A percentile compares a stretch with the other conserved stretches of the same genome.
These are phyloP conservation scores for Smittia aterrima DNA, from an alignment of 2,888 invertebrate species.

Conservation along the genomic window DNA sequence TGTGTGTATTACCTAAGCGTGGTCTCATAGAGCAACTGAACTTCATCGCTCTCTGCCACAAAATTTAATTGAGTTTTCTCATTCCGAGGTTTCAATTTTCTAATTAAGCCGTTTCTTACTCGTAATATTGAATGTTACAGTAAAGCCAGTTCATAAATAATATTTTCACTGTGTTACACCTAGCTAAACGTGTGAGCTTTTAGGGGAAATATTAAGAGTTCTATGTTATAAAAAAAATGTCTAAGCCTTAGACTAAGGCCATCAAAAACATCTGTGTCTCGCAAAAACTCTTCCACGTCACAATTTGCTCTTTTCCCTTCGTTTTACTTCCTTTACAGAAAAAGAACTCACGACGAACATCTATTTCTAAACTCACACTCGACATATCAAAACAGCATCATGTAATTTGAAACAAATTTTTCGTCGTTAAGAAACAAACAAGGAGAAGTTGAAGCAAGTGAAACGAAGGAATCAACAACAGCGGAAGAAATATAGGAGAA, in stretches of 20 bases:
- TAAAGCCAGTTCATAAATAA: no score
- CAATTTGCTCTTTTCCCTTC: not conserved
- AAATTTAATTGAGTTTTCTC: no score
- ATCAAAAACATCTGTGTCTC: constrained; percentile 36
- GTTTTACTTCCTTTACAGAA: not conserved
- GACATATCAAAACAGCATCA: constrained; percentile 30
- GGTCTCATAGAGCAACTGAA: not conserved
- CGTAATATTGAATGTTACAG: no score
- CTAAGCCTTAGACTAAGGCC: constrained; percentile 28
- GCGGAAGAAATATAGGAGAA: not conserved
- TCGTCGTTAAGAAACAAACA: constrained; percentile 19
- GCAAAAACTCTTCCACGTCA: constrained; percentile 10
- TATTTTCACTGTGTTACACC: no score
- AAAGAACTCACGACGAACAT: not conserved
- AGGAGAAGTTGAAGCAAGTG: not conserved
- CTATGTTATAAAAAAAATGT: no score
- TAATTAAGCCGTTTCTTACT: no score
- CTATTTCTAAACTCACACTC: constrained; percentile 28
- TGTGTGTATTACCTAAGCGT: not conserved
- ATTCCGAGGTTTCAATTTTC: no score
- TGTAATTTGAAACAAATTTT: constrained; percentile 38
- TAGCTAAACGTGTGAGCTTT: no score
- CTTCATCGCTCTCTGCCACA: no score
- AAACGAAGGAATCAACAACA: constrained; percentile 29
- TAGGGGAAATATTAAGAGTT: no score